phyloP scores from a whole-genome alignment of 2,888 invertebrate species.

The Adelognathus sp. region DNA sequence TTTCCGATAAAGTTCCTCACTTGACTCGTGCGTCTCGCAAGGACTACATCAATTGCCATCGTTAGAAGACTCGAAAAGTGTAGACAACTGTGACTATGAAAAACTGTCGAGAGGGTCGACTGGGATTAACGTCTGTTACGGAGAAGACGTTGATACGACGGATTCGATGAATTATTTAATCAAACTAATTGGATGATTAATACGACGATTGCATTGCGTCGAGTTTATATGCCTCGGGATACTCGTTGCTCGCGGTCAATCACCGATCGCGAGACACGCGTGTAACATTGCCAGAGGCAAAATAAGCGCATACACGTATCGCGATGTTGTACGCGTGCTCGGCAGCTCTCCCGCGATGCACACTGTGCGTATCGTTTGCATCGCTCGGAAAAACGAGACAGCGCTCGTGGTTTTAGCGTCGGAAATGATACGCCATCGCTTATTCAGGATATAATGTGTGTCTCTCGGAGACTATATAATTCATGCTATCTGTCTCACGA shows the following conservation, averaged over 20 bases:
- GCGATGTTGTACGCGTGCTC: no score
- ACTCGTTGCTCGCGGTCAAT: slow-evolving; percentile 44
- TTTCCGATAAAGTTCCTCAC: no score
- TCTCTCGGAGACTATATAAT: slow-evolving; percentile 15
- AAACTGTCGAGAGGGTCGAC: background rate
- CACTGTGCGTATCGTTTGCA: background rate
- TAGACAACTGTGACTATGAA: background rate
- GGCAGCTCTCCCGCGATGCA: no score
- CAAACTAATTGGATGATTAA: slow-evolving; percentile 44
- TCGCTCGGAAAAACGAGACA: slow-evolving; percentile 5
- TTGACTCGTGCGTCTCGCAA: no score
- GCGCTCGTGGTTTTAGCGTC: background rate
- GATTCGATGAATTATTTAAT: slow-evolving; percentile 36
- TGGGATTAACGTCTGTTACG: background rate
- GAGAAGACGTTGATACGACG: slow-evolving; percentile 36
- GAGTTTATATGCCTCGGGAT: background rate
- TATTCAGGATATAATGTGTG: background rate
- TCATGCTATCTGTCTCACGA: slow-evolving; percentile 27
- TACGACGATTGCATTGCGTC: slow-evolving; percentile 12
- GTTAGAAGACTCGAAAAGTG: no score
- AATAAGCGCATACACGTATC: slow-evolving; percentile 2
- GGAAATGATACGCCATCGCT: background rate
- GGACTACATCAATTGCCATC: no score
- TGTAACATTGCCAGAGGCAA: background rate
- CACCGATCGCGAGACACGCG: slow-evolving; percentile 24